Evolutionary conservation across 2,888 invertebrate species (phyloP).

Genomic region (Galeopsomyia nigrocyanea): DNA sequence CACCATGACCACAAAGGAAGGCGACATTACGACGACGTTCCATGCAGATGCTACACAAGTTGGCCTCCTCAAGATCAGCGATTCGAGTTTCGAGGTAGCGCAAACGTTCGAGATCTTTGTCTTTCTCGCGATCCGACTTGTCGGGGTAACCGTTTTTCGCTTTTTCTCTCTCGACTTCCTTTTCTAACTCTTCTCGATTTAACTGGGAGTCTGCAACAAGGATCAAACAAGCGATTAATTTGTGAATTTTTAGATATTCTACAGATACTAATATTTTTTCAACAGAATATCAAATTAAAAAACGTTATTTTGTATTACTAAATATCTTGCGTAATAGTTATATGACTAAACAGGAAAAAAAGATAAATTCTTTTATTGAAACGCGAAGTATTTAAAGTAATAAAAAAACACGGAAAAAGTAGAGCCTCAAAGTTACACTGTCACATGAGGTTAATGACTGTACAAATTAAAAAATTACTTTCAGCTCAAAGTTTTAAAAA

Average conservation of each 20-base stretch:
- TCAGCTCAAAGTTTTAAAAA: background rate
- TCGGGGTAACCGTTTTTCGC: constrained; percentile 46
- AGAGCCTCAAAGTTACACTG: too few species aligned
- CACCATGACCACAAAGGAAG: constrained; percentile 90
- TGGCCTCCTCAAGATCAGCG: constrained; percentile 88
- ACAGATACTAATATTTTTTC: too few species aligned
- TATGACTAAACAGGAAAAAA: too few species aligned
- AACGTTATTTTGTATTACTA: too few species aligned
- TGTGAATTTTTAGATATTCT: too few species aligned
- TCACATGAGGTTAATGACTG: background rate
- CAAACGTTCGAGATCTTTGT: constrained; percentile 65
- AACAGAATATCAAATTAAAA: too few species aligned
- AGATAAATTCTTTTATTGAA: too few species aligned
- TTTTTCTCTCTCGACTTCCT: constrained; percentile 46
- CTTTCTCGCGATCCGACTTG: constrained; percentile 57
- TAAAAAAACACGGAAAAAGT: background rate
- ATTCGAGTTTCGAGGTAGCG: constrained; percentile 82
- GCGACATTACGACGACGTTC: constrained; percentile 85
- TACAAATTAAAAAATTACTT: constrained; percentile 5
- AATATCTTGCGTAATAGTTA: too few species aligned
- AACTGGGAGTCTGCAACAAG: constrained; percentile 39
- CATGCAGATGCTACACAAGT: constrained; percentile 91
- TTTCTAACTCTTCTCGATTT: constrained; percentile 50
- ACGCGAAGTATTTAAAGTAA: too few species aligned
- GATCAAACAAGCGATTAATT: too few species aligned